A percentile compares a stretch with the other conserved stretches of the same genome.
phyloP scores from a whole-genome alignment of 2,888 invertebrate species.

The Sthenelais limicola region DNA sequence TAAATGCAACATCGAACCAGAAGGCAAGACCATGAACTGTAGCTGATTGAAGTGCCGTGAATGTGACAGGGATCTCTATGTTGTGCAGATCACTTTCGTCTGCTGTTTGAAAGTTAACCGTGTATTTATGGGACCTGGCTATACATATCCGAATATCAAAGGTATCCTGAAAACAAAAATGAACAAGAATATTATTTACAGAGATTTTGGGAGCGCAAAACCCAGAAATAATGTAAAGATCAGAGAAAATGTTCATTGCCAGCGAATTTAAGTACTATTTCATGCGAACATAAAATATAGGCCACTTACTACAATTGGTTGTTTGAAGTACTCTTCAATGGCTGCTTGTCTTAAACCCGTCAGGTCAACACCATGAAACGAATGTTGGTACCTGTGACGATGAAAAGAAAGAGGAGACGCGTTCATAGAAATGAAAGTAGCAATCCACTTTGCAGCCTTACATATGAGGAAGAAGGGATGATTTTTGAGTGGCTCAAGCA shows the following conservation, averaged over 20 bases:
- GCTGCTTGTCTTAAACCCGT: conserved; percentile 92
- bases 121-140: conserved; percentile 92
- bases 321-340: conserved; percentile 96
- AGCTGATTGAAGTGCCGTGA: conserved; percentile 91
- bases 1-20: conserved; percentile 99
- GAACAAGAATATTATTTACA: not conserved
- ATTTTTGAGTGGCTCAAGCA: too few species aligned
- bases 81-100: conserved; percentile 94
- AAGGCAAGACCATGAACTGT: conserved; percentile 98
- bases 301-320: conserved; percentile 86
- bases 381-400: conserved; percentile 85
- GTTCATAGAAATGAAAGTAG: too few species aligned
- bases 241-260: not conserved
- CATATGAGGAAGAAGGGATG: too few species aligned
- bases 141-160: conserved; percentile 98
- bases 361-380: conserved; percentile 97
- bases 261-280: not conserved
- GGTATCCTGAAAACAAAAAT: conserved; percentile 79
- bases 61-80: conserved; percentile 95
- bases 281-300: not conserved
- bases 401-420: not conserved
- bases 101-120: conserved; percentile 93
- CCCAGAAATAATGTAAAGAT: not conserved
- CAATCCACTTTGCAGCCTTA: too few species aligned
- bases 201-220: not conserved